Evolutionary conservation across 2,888 invertebrate genomes (phyloP).

Genomic region (Oscheius onirici): DNA sequence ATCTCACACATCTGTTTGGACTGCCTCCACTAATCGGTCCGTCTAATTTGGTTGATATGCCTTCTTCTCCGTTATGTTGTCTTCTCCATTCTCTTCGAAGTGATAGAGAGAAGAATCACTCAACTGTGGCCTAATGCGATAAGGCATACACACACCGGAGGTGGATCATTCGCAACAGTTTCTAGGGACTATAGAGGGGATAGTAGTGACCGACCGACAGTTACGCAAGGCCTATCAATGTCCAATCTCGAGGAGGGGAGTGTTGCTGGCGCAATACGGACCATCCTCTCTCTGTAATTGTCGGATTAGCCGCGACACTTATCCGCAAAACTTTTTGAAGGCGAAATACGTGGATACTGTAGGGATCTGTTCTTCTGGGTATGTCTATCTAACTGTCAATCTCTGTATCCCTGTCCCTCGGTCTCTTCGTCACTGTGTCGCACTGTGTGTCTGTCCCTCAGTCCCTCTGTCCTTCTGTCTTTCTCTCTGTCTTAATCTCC

Average conservation of each 20-base stretch:
- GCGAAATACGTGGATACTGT: no score
- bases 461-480: conserved; percentile 11
- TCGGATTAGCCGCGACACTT: conserved; percentile 32
- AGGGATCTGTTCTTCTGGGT: background rate
- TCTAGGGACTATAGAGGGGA: background rate
- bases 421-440: conserved; percentile 2
- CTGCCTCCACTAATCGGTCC: no score
- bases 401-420: conserved; percentile 18
- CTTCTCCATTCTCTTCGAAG: no score
- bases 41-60: no score
- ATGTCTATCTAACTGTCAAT: conserved; percentile 7
- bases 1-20: no score
- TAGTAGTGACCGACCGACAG: no score
- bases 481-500: conserved; percentile 20
- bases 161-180: background rate
- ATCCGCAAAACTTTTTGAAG: conserved; percentile 3
- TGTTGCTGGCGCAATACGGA: no score
- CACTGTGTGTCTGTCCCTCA: conserved; percentile 19
- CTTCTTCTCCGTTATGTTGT: no score
- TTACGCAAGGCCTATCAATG: no score
- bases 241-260: no score
- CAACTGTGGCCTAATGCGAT: conserved; percentile 26
- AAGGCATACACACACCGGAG: conserved; percentile 6
- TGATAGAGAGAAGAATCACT: conserved; percentile 13
- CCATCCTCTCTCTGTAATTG: conserved; percentile 22